A percentile compares a stretch with the other conserved stretches of the same genome.
phyloP scores from a whole-genome alignment of 2,888 invertebrate genomes.

The Harpalus rufipes region DNA sequence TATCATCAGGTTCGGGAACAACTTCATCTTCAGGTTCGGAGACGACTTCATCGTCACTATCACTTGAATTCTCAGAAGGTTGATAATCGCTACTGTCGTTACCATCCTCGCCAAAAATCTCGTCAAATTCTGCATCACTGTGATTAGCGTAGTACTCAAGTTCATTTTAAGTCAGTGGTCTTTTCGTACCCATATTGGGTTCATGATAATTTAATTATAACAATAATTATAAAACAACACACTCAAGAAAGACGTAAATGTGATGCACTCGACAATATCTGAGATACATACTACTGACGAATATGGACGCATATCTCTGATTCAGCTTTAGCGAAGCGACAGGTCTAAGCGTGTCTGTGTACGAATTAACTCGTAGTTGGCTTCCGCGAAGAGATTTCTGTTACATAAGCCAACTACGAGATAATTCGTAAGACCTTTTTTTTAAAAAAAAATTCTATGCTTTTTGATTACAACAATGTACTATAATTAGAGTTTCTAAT shows the following conservation, averaged over 20 bases:
- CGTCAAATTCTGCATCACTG: conserved; percentile 69
- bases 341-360: conserved; percentile 68
- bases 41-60: background rate
- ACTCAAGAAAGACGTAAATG: conserved; percentile 69
- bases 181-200: conserved; percentile 69
- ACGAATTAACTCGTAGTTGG: conserved; percentile 69
- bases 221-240: conserved; percentile 68
- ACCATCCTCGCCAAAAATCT: conserved; percentile 68
- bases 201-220: conserved; percentile 64
- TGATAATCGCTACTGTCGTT: conserved; percentile 69
- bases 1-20: conserved; percentile 64
- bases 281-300: conserved; percentile 64
- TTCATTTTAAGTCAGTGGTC: conserved; percentile 70
- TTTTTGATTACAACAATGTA: no score
- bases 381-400: conserved; percentile 69
- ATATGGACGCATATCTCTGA: conserved; percentile 64
- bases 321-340: conserved; percentile 66
- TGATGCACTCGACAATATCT: conserved; percentile 69
- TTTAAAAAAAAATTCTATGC: conserved; percentile 4
- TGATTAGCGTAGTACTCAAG: conserved; percentile 69
- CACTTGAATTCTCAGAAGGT: conserved; percentile 67
- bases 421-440: conserved; percentile 69
- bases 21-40: conserved; percentile 61
- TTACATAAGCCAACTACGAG: conserved; percentile 70
- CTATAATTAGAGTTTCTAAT: no score